Conservation (phyloP, 37 sponge, comb jelly and placozoan species). For the Trichoplax adhaerens region DNA sequence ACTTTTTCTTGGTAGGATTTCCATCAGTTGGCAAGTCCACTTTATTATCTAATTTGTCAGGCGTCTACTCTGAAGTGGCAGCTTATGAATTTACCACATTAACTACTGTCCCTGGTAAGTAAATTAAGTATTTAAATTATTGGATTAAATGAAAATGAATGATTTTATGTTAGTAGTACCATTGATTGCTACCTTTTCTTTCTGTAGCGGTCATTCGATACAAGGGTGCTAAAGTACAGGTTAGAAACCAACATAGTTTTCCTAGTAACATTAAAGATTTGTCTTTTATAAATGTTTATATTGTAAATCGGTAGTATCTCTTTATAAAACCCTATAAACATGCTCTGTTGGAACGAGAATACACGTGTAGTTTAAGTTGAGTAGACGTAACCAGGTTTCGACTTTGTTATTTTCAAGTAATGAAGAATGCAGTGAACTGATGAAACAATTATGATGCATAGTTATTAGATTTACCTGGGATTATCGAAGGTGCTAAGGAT, state of each 20-base stretch:
- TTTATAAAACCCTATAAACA: too few relatives aligned
- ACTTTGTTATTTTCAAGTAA: too few relatives aligned
- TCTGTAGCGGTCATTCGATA: conserved; percentile 45
- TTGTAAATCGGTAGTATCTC: too few relatives aligned
- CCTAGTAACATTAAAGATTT: too few relatives aligned
- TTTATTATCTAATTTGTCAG: conserved; percentile 84
- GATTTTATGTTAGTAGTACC: not conserved
- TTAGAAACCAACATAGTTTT: not conserved
- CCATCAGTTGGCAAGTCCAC: conserved; percentile 97
- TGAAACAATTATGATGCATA: conserved; percentile 10
- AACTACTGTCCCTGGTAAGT: conserved; percentile 68
- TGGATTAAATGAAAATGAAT: not conserved
- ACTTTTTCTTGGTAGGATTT: conserved; percentile 33
- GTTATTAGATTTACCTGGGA: conserved; percentile 95
- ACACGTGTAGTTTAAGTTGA: too few relatives aligned
- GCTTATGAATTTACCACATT: conserved; percentile 98
- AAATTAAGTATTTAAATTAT: not conserved
- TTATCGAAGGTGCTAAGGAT: conserved; percentile 99
- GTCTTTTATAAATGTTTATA: too few relatives aligned
- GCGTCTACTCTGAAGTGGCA: conserved; percentile 97
- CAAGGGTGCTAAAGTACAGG: conserved; percentile 90
- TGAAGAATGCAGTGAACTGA: too few relatives aligned
- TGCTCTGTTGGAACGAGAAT: too few relatives aligned
- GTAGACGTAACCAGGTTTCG: too few relatives aligned
- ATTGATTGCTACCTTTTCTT: not conserved